These are phyloP conservation scores for Luehdorfia chinensis DNA, from an alignment of 1,140 invertebrate species.

Conservation along the genomic window DNA sequence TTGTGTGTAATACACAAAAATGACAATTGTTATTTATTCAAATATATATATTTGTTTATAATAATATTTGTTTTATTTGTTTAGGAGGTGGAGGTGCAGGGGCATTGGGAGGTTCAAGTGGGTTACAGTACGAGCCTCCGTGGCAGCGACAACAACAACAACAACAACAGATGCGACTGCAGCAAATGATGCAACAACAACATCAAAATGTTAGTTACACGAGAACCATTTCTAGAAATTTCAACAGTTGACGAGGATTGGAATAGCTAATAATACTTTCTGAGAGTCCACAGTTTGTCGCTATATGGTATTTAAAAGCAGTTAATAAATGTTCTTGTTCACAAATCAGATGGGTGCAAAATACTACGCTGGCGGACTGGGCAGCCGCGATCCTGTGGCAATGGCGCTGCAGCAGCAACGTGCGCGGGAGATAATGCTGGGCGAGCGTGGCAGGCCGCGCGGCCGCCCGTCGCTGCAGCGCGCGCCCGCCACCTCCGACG, in stretches of 20 bases:
- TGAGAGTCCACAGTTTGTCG: no score
- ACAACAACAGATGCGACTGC: conserved; percentile 60
- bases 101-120: conserved; percentile 48
- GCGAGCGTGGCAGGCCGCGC: conserved; percentile 29
- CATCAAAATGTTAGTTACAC: conserved; percentile 53
- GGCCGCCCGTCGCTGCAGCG: conserved; percentile 31
- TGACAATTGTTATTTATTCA: no score
- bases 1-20: no score
- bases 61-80: conserved; percentile 1
- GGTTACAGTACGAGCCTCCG: conserved; percentile 65
- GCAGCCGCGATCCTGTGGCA: conserved; percentile 70
- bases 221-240: no score
- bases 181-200: conserved; percentile 66
- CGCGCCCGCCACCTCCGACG: conserved; percentile 29
- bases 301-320: no score
- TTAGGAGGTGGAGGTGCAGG: conserved; percentile 25
- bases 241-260: no score
- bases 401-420: conserved; percentile 71
- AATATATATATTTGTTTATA: no score
- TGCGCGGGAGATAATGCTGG: conserved; percentile 63
- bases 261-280: no score
- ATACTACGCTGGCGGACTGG: conserved; percentile 72
- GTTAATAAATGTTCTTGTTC: no score
- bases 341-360: conserved; percentile 63
- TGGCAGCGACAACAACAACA: conserved; percentile 71